These are phyloP conservation scores for Cyprinodon tularosa DNA, from an alignment of 2,113 vertebrate genomes.

Conservation along the genomic window DNA sequence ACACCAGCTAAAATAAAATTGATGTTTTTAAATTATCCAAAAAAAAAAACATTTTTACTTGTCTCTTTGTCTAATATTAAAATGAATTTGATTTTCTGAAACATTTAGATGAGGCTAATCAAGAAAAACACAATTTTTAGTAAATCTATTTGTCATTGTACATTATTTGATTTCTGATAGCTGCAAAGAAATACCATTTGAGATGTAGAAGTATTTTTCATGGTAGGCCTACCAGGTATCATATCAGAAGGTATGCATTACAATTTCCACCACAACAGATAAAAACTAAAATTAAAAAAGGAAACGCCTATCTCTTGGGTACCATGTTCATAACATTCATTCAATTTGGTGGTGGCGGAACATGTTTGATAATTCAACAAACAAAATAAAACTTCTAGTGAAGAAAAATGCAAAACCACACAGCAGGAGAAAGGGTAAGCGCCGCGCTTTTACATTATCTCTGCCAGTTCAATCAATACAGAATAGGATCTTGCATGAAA, in stretches of 20 bases:
- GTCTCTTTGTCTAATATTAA: no score
- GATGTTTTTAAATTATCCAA: no score
- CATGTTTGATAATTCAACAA: conserved; percentile 8
- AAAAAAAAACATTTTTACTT: no score
- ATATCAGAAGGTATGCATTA: neutral
- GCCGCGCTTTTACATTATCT: conserved; percentile 21
- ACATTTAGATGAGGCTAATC: no score
- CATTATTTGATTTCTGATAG: neutral
- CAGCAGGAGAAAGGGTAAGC: conserved; percentile 15
- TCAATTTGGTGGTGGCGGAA: neutral
- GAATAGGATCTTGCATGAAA: conserved; percentile 50
- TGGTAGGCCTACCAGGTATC: no score
- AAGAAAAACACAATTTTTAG: no score
- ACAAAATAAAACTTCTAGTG: conserved; percentile 23
- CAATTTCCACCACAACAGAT: neutral
- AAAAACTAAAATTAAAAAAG: neutral
- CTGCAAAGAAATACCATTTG: neutral
- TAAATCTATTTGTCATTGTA: no score
- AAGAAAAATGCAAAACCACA: neutral
- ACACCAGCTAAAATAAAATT: neutral
- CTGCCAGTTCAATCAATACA: conserved; percentile 51
- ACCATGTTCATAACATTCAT: neutral
- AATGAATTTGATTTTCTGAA: no score
- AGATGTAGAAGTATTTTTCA: neutral
- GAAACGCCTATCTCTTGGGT: neutral